Percentiles rank a stretch among this genome's conserved stretches.
These are phyloP conservation scores for Fragum fragum DNA, from an alignment of 2,888 invertebrate genomes.

Conservation along the genomic window DNA sequence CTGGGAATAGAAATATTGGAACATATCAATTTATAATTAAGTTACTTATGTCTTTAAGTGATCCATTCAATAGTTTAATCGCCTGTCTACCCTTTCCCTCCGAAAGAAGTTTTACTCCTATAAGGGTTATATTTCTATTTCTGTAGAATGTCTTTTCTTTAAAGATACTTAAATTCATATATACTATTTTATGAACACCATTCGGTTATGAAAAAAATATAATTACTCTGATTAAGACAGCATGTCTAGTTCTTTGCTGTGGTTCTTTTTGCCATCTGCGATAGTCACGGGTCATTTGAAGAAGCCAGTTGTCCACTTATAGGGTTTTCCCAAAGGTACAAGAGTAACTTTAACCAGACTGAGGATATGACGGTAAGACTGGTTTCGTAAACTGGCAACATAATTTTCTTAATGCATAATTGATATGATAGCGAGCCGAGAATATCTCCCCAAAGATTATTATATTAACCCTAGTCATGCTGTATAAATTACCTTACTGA, in stretches of 20 bases:
- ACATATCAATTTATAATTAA: not conserved
- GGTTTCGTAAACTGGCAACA: constrained; percentile 8
- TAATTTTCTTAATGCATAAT: constrained; percentile 22
- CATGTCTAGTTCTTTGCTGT: too few relatives aligned
- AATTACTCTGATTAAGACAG: too few relatives aligned
- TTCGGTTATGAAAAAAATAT: too few relatives aligned
- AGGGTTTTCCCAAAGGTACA: not conserved
- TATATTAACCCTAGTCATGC: too few relatives aligned
- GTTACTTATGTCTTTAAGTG: constrained; percentile 35
- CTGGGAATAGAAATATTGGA: not conserved
- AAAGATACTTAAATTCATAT: too few relatives aligned
- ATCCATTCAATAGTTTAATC: constrained; percentile 30
- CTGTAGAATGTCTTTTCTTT: too few relatives aligned
- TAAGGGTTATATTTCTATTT: too few relatives aligned
- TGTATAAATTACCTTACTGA: too few relatives aligned
- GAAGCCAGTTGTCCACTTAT: not conserved
- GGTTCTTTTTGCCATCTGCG: not conserved
- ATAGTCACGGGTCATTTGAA: too few relatives aligned
- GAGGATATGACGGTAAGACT: not conserved
- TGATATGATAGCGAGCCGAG: constrained; percentile 4
- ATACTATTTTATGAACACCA: too few relatives aligned
- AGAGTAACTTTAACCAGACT: not conserved
- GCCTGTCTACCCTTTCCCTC: not conserved
- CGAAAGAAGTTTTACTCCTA: too few relatives aligned
- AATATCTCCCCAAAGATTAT: not conserved